A percentile compares a stretch with the other conserved stretches of the same genome.
Evolutionary conservation across 2,113 vertebrate species (phyloP).

Genomic region (Nymphicus hollandicus): DNA sequence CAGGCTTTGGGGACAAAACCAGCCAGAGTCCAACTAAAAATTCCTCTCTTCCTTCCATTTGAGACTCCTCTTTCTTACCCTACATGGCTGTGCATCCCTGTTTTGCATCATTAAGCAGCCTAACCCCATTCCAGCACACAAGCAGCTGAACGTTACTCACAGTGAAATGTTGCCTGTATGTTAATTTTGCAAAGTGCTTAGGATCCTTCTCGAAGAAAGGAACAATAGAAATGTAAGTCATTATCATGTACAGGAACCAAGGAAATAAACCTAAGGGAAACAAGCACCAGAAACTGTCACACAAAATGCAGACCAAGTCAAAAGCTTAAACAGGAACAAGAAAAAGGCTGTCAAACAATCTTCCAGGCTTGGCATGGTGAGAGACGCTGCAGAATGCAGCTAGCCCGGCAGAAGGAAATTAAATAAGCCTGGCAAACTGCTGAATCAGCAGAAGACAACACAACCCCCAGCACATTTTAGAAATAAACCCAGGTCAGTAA

Average conservation of each 20-base stretch:
- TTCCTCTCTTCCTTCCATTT: neutral
- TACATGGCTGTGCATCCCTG: accelerated
- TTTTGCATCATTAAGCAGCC: conserved; percentile 8
- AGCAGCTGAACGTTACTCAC: neutral
- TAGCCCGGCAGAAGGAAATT: neutral
- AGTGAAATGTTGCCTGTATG: neutral
- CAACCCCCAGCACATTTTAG: neutral
- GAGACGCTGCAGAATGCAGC: neutral
- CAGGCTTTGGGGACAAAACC: neutral
- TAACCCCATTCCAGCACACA: neutral
- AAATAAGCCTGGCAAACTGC: neutral
- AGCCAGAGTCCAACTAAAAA: neutral
- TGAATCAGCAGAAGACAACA: conserved; percentile 30
- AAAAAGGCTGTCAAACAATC: conserved; percentile 34
- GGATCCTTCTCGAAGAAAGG: conserved; percentile 26
- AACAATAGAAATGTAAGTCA: conserved; percentile 30
- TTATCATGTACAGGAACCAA: neutral
- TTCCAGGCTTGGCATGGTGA: conserved; percentile 14
- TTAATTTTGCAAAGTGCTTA: conserved; percentile 26
- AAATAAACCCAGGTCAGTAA: neutral
- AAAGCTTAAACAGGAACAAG: conserved; percentile 35
- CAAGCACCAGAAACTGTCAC: conserved; percentile 24
- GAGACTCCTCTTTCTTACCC: neutral
- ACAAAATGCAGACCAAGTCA: neutral
- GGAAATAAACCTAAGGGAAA: conserved; percentile 36